Percentiles rank a stretch among this genome's conserved stretches.
Conservation (phyloP, 2,797 vertebrate species). For the Aythya fuligula region DNA sequence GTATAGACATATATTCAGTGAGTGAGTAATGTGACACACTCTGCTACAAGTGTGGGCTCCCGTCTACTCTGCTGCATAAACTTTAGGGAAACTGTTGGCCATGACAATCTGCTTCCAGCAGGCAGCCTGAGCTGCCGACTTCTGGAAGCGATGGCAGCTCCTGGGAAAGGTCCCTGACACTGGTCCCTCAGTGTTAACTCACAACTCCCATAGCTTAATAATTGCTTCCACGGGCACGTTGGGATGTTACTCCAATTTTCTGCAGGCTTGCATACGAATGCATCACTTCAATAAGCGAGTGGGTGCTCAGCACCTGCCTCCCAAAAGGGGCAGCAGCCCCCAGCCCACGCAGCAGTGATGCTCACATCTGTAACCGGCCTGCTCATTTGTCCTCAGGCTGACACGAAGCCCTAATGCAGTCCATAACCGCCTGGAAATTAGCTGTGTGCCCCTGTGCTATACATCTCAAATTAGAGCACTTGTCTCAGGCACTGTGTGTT, state of each 20-base stretch:
- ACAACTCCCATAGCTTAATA: not conserved
- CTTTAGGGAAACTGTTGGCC: not conserved
- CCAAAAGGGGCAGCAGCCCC: no score
- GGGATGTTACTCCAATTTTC: not conserved
- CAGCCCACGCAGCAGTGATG: no score
- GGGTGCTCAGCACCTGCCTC: no score
- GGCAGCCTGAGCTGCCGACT: not conserved
- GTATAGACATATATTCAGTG: not conserved
- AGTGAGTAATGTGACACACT: accelerated
- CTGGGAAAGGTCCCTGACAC: not conserved
- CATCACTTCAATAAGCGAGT: not conserved
- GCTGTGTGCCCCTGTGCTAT: not conserved
- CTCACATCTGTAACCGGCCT: not conserved
- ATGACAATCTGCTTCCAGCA: not conserved
- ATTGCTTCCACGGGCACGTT: not conserved
- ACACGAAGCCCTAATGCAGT: not conserved
- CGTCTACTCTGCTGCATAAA: accelerated
- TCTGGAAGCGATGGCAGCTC: accelerated
- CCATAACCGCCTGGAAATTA: not conserved
- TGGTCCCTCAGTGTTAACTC: not conserved
- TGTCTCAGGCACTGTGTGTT: not conserved
- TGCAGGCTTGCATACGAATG: not conserved
- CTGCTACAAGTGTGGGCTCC: not conserved
- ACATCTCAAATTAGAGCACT: not conserved
- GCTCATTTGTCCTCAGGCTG: not conserved